Percentiles rank a stretch among this genome's conserved stretches.
phyloP scores from a whole-genome alignment of 2,888 invertebrate species.

The Allygus modestus region DNA sequence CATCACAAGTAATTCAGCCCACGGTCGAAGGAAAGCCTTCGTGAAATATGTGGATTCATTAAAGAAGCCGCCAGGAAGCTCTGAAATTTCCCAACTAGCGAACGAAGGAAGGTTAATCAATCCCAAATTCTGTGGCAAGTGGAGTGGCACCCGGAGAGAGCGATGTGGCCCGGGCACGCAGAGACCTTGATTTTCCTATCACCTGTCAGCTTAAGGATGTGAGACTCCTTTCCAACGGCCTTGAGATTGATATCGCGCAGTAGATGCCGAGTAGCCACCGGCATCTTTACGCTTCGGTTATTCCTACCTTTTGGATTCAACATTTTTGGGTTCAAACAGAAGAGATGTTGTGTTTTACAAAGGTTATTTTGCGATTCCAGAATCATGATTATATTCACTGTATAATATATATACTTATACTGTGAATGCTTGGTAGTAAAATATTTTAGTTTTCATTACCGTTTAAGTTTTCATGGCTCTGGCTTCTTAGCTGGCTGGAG shows the following conservation, averaged over 20 bases:
- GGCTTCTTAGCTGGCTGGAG: no score
- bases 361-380: no score
- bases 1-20: not conserved
- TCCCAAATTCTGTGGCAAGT: not conserved
- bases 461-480: no score
- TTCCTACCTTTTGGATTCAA: not conserved
- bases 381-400: no score
- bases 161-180: not conserved
- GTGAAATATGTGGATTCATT: not conserved
- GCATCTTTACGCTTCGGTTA: not conserved
- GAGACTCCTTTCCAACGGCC: constrained; percentile 15
- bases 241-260: not conserved
- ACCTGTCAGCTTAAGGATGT: constrained; percentile 17
- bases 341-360: no score
- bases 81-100: not conserved
- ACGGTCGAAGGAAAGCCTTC: not conserved
- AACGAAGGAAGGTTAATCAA: not conserved
- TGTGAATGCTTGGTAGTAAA: no score
- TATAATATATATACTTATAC: no score
- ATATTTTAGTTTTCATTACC: no score
- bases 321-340: no score
- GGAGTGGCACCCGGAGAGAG: constrained; percentile 3
- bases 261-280: not conserved
- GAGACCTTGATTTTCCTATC: constrained; percentile 34
- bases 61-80: not conserved